A percentile compares a stretch with the other conserved stretches of the same genome.
Conservation (phyloP, 2,888 invertebrate genomes). For the Eupithecia subfuscata region DNA sequence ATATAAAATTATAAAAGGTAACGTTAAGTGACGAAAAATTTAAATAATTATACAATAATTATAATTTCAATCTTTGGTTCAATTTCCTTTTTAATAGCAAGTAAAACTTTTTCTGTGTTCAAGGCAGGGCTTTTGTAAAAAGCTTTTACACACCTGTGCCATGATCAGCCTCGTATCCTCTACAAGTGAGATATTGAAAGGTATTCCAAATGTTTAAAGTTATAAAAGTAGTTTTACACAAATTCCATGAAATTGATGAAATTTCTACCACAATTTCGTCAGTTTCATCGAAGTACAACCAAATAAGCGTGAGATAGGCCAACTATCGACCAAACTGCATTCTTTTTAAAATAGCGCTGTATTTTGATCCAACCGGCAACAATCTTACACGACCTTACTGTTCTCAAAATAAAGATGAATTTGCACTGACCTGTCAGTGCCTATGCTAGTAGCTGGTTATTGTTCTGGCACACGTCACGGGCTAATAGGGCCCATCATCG, state of each 20-base stretch:
- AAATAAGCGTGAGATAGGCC: neutral
- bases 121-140: neutral
- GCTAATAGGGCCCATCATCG: conserved; percentile 33
- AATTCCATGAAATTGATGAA: neutral
- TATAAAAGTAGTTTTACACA: neutral
- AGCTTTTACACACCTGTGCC: neutral
- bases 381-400: neutral
- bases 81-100: too few relatives aligned
- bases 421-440: neutral
- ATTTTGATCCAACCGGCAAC: neutral
- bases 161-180: neutral
- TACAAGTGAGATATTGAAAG: neutral
- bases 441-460: conserved; percentile 10
- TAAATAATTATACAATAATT: too few relatives aligned
- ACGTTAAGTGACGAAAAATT: too few relatives aligned
- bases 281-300: too few relatives aligned
- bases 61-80: too few relatives aligned
- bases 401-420: conserved; percentile 1
- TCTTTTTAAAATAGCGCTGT: neutral
- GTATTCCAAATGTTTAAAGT: neutral
- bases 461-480: conserved; percentile 15
- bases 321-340: neutral
- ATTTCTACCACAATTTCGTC: neutral
- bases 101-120: neutral
- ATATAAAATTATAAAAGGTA: too few relatives aligned